These are phyloP conservation scores for Pogona vitticeps DNA, from an alignment of 2,113 vertebrate species.

Conservation along the genomic window DNA sequence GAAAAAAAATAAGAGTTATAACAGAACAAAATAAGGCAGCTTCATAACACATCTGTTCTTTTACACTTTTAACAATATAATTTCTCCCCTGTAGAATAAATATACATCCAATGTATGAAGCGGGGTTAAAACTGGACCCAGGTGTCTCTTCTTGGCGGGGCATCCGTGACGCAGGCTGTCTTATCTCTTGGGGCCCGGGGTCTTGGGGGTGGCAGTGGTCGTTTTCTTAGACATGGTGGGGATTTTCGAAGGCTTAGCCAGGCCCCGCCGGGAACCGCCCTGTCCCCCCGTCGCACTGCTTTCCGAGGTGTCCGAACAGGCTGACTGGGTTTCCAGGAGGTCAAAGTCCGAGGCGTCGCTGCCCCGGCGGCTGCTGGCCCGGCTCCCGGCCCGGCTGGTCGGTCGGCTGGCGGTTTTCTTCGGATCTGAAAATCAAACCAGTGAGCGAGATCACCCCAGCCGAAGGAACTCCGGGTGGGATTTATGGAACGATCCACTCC, in stretches of 20 bases:
- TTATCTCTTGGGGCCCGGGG: slow-evolving; percentile 85
- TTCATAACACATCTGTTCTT: slow-evolving; percentile 85
- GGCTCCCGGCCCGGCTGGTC: slow-evolving; percentile 83
- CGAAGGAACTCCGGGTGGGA: background rate
- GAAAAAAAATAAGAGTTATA: slow-evolving; percentile 68
- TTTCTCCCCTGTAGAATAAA: slow-evolving; percentile 82
- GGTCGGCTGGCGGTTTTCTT: slow-evolving; percentile 90
- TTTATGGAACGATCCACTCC: no score
- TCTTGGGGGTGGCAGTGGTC: slow-evolving; percentile 86
- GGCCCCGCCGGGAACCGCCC: slow-evolving; percentile 76
- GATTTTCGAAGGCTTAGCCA: slow-evolving; percentile 93
- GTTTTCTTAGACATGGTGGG: slow-evolving; percentile 96
- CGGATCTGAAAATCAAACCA: slow-evolving; percentile 76
- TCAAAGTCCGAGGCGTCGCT: slow-evolving; percentile 97
- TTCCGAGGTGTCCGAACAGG: slow-evolving; percentile 95
- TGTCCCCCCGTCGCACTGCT: slow-evolving; percentile 83
- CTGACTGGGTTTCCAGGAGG: slow-evolving; percentile 91
- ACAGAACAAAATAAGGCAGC: slow-evolving; percentile 91
- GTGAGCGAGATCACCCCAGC: background rate
- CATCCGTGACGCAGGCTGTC: slow-evolving; percentile 61
- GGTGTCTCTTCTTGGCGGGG: slow-evolving; percentile 37
- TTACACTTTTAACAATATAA: slow-evolving; percentile 87
- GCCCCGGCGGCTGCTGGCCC: slow-evolving; percentile 91
- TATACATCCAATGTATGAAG: slow-evolving; percentile 82
- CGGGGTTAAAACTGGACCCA: slow-evolving; percentile 68